phyloP scores from a whole-genome alignment of 2,888 invertebrate genomes.

The Stenchaetothrips biformis region DNA sequence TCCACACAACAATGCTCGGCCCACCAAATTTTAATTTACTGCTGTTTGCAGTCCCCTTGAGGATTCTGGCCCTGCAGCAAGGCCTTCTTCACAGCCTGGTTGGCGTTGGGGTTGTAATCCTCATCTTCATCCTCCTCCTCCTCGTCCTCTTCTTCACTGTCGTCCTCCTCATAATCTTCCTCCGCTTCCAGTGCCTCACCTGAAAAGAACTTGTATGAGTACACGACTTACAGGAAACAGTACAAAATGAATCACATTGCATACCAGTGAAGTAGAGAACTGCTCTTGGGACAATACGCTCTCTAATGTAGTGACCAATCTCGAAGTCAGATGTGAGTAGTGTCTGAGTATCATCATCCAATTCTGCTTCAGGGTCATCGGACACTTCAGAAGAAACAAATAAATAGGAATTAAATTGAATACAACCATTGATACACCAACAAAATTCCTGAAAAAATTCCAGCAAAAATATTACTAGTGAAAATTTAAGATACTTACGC shows the following conservation, averaged over 20 bases:
- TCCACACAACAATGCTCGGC: background rate
- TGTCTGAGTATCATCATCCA: conserved; percentile 84
- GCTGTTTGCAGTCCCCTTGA: conserved; percentile 33
- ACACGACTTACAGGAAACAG: background rate
- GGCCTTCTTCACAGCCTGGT: conserved; percentile 37
- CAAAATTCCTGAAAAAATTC: conserved; percentile 15
- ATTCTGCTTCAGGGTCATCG: conserved; percentile 74
- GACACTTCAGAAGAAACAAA: conserved; percentile 55
- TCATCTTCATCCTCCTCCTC: conserved; percentile 66
- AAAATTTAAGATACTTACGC: conserved; percentile 42
- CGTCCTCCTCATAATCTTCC: conserved; percentile 68
- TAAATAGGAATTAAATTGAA: conserved; percentile 2
- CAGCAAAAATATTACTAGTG: conserved; percentile 18
- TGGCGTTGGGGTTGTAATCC: conserved; percentile 43
- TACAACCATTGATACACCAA: background rate
- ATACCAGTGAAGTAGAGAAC: conserved; percentile 93
- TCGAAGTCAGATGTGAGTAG: conserved; percentile 93
- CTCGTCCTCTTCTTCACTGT: conserved; percentile 62
- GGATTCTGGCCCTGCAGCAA: conserved; percentile 29
- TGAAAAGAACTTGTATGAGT: conserved; percentile 35
- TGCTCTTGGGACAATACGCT: conserved; percentile 94
- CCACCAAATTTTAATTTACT: conserved; percentile 25
- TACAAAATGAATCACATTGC: background rate
- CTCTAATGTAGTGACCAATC: conserved; percentile 96
- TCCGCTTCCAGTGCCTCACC: conserved; percentile 65